Percentiles rank a stretch among this genome's conserved stretches.
phyloP scores from a whole-genome alignment of 1,140 invertebrate species.

The Dendrolimus punctatus region DNA sequence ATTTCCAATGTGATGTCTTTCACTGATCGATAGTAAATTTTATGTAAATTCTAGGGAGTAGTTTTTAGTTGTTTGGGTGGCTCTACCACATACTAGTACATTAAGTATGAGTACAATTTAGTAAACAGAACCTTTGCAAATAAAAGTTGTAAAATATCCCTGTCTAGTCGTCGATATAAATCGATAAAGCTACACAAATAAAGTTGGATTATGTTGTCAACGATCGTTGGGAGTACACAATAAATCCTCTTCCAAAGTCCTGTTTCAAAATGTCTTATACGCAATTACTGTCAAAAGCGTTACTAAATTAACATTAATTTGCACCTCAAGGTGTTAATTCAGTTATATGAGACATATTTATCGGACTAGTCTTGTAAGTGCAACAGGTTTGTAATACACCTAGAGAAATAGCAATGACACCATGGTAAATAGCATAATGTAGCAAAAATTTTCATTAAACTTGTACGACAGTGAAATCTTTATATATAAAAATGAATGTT shows the following conservation, averaged over 20 bases:
- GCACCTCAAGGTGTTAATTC: constrained; percentile 33
- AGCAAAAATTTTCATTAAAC: no score
- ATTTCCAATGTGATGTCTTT: no score
- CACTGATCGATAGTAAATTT: no score
- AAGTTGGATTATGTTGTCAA: constrained; percentile 20
- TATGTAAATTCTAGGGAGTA: no score
- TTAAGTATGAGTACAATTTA: no score
- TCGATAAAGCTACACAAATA: not conserved
- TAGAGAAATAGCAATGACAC: constrained; percentile 26
- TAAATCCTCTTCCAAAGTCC: constrained; percentile 17
- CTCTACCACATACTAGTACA: no score
- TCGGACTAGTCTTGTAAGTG: constrained; percentile 21
- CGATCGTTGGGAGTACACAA: constrained; percentile 19
- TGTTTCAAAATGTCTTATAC: constrained; percentile 19
- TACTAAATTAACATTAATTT: constrained; percentile 31
- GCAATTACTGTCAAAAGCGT: constrained; percentile 29
- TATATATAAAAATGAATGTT: no score
- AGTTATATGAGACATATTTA: constrained; percentile 28
- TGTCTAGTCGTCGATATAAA: no score
- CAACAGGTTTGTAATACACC: constrained; percentile 15
- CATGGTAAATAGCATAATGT: constrained; percentile 19
- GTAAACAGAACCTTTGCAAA: no score
- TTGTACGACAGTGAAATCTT: no score
- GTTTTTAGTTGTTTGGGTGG: no score
- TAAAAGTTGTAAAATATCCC: no score